Evolutionary conservation across 2,888 invertebrate genomes (phyloP).

Genomic region (Acleris laterana): DNA sequence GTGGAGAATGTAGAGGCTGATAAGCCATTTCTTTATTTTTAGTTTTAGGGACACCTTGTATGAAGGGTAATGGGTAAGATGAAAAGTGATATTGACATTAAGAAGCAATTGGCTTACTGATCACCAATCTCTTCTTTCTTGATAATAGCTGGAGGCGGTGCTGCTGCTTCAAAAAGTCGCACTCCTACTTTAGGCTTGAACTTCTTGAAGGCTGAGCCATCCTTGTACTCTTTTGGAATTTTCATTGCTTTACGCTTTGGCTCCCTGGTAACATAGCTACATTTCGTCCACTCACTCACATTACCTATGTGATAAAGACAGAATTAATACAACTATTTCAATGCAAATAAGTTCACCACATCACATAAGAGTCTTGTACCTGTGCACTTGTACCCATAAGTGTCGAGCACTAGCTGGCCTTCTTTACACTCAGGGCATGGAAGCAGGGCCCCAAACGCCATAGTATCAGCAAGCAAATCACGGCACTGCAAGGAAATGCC

Average conservation of each 20-base stretch:
- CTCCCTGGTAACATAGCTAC: conserved; percentile 87
- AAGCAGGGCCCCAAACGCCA: conserved; percentile 93
- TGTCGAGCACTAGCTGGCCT: conserved; percentile 88
- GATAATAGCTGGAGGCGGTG: conserved; percentile 59
- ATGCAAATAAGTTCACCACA: background rate
- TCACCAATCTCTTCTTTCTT: conserved; percentile 80
- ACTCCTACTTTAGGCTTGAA: conserved; percentile 85
- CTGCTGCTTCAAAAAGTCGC: conserved; percentile 81
- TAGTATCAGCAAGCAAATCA: conserved; percentile 91
- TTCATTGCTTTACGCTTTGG: conserved; percentile 89
- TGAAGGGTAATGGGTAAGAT: too few species aligned
- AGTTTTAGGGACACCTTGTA: too few species aligned
- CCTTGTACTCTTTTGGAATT: conserved; percentile 86
- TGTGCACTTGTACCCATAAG: conserved; percentile 92
- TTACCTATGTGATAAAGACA: conserved; percentile 68
- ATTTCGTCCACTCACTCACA: conserved; percentile 95
- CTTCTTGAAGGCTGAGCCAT: conserved; percentile 82
- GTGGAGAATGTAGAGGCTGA: too few species aligned
- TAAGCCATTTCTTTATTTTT: too few species aligned
- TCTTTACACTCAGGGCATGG: conserved; percentile 91
- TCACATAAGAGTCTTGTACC: conserved; percentile 71
- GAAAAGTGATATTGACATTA: background rate
- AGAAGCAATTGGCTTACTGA: conserved; percentile 47
- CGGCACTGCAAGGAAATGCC: conserved; percentile 83
- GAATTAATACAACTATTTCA: background rate